Evolutionary conservation across 2,888 invertebrate genomes (phyloP).

Genomic region (Aspidiotus destructor): DNA sequence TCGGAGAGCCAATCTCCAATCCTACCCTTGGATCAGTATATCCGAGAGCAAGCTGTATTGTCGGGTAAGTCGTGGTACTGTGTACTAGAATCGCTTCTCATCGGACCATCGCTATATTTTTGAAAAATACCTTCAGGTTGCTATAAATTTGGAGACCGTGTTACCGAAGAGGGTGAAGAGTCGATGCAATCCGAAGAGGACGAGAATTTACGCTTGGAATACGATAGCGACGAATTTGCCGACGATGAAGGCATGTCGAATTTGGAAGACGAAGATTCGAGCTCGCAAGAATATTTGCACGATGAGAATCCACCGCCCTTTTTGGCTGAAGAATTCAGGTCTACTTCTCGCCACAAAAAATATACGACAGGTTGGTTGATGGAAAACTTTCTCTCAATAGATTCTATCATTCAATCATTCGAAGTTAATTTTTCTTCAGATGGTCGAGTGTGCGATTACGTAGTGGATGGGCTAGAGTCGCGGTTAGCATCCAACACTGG

Average conservation of each 20-base stretch:
- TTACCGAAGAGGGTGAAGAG: constrained; percentile 53
- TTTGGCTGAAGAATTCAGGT: constrained; percentile 43
- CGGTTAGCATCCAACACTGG: constrained; percentile 35
- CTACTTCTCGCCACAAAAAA: constrained; percentile 20
- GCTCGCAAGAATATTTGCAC: constrained; percentile 48
- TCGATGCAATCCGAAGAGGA: constrained; percentile 67
- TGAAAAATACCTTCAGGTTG: constrained; percentile 48
- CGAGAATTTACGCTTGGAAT: constrained; percentile 42
- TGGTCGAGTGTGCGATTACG: constrained; percentile 36
- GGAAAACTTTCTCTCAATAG: neutral
- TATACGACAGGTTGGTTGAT: constrained; percentile 16
- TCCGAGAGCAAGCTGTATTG: constrained; percentile 72
- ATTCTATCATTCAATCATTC: too few relatives aligned
- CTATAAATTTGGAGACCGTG: constrained; percentile 57
- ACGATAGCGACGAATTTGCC: constrained; percentile 51
- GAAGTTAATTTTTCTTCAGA: constrained; percentile 27
- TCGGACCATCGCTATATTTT: neutral
- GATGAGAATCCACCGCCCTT: constrained; percentile 40
- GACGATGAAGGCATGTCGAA: constrained; percentile 51
- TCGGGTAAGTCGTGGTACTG: constrained; percentile 46
- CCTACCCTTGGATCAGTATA: constrained; percentile 75
- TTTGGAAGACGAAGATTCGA: constrained; percentile 43
- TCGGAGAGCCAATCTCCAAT: constrained; percentile 51
- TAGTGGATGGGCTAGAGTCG: constrained; percentile 36
- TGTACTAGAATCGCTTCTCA: neutral